Evolutionary conservation across 2,797 vertebrate species (phyloP).

Genomic region (Hippocampus kuda): DNA sequence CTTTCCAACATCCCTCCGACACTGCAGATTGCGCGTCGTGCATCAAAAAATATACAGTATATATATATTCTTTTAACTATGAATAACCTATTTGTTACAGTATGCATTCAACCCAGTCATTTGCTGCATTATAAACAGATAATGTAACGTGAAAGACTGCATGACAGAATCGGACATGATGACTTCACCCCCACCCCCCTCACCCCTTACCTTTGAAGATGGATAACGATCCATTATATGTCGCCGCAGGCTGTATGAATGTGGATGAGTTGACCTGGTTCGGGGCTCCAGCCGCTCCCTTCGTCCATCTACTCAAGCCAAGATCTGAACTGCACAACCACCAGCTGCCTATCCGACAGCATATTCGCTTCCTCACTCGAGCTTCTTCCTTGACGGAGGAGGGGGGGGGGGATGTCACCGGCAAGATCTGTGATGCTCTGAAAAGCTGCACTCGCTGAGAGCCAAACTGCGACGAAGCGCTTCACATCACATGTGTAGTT

Average conservation of each 20-base stretch:
- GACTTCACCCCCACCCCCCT: not conserved
- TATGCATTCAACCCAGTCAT: not conserved
- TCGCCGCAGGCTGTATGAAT: slow-evolving; percentile 21
- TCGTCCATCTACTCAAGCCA: slow-evolving; percentile 53
- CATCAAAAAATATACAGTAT: too few species aligned
- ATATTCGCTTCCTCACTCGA: slow-evolving; percentile 31
- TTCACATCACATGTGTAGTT: slow-evolving; percentile 48
- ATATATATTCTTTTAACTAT: not conserved
- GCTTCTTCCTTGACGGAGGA: slow-evolving; percentile 16
- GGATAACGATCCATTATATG: slow-evolving; percentile 45
- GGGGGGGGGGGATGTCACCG: slow-evolving; percentile 4
- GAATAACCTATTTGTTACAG: not conserved
- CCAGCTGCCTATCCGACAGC: slow-evolving; percentile 27
- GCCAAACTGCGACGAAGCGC: slow-evolving; percentile 33
- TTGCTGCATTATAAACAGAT: not conserved
- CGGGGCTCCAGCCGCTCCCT: slow-evolving; percentile 52
- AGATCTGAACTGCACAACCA: slow-evolving; percentile 40
- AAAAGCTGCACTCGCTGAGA: slow-evolving; percentile 36
- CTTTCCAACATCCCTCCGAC: not conserved
- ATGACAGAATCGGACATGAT: not conserved
- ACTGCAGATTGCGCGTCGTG: not conserved
- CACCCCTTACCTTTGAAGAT: slow-evolving; percentile 38
- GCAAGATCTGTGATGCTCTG: slow-evolving; percentile 30
- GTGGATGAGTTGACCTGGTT: slow-evolving; percentile 18
- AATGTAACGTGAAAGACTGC: too few species aligned